A percentile compares a stretch with the other conserved stretches of the same genome.
Evolutionary conservation across 1,140 invertebrate genomes (phyloP).

Genomic region (Gryllus bimaculatus): DNA sequence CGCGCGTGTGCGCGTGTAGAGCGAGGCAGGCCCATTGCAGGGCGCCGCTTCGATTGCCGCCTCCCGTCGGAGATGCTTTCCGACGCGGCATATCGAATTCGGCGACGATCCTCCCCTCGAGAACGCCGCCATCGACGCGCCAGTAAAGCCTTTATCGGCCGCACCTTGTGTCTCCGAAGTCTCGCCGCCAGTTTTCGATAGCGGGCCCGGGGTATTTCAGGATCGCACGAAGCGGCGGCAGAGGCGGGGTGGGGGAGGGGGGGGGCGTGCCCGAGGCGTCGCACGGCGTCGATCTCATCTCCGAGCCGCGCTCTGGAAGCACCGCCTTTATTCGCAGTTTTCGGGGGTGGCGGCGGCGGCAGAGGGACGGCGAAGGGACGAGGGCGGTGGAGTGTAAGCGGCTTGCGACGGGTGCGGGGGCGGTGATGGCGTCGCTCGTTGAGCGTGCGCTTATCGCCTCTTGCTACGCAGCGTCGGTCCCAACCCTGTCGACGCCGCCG

Average conservation of each 20-base stretch:
- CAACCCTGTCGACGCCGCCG: too few species aligned
- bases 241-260: too few species aligned
- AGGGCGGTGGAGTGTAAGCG: too few species aligned
- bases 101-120: background rate
- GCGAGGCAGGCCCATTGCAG: too few species aligned
- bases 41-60: background rate
- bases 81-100: background rate
- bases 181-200: background rate
- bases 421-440: background rate
- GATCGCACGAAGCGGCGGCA: background rate
- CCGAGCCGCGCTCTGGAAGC: background rate
- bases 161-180: background rate
- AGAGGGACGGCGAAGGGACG: too few species aligned
- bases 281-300: background rate
- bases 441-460: background rate
- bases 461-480: background rate
- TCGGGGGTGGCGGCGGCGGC: background rate
- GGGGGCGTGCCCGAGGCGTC: background rate
- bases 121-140: background rate
- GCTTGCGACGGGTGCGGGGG: too few species aligned
- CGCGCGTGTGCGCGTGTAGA: too few species aligned
- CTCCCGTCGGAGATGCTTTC: background rate
- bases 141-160: background rate
- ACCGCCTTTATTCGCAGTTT: background rate
- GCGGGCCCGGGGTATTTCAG: too few species aligned